Evolutionary conservation across 2,888 invertebrate species (phyloP).

Genomic region (Zaprionus obscuricornis): DNA sequence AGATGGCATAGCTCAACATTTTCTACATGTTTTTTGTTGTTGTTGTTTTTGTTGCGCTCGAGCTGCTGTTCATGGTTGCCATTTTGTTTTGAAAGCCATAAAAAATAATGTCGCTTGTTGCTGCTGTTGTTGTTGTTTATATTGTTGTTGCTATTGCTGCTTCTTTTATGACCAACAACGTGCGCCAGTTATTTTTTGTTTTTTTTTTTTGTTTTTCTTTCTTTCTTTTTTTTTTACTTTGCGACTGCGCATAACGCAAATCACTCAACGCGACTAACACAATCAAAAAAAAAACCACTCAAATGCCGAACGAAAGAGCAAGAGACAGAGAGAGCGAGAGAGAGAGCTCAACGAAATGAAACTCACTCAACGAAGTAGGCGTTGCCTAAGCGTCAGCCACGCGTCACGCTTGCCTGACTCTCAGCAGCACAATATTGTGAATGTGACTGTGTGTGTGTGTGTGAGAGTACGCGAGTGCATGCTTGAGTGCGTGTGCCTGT

Average conservation of each 20-base stretch:
- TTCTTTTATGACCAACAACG: conserved; percentile 56
- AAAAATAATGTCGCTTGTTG: conserved; percentile 56
- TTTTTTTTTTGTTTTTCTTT: conserved; percentile 24
- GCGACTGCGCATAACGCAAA: conserved; percentile 58
- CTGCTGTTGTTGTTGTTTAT: conserved; percentile 34
- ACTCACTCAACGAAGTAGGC: conserved; percentile 54
- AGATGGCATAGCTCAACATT: conserved; percentile 63
- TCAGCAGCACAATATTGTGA: conserved; percentile 9
- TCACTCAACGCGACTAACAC: no score
- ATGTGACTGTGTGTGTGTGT: background rate
- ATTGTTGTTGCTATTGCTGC: conserved; percentile 20
- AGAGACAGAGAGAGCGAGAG: conserved; percentile 20
- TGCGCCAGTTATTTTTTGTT: conserved; percentile 46
- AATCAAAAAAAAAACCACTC: conserved; percentile 9
- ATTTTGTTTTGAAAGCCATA: conserved; percentile 75
- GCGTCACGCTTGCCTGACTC: conserved; percentile 31
- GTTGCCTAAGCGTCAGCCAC: conserved; percentile 43
- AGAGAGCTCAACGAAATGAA: conserved; percentile 19
- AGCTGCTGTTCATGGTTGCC: conserved; percentile 65
- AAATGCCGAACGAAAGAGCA: no score
- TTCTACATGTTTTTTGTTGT: conserved; percentile 31
- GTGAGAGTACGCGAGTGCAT: conserved; percentile 13
- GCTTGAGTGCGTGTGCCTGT: conserved; percentile 1
- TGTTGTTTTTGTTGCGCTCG: conserved; percentile 21
- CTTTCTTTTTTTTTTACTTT: conserved; percentile 45